Percentiles rank a stretch among this genome's conserved stretches.
Conservation (phyloP, 2,113 vertebrate species). For the Cairina moschata region DNA sequence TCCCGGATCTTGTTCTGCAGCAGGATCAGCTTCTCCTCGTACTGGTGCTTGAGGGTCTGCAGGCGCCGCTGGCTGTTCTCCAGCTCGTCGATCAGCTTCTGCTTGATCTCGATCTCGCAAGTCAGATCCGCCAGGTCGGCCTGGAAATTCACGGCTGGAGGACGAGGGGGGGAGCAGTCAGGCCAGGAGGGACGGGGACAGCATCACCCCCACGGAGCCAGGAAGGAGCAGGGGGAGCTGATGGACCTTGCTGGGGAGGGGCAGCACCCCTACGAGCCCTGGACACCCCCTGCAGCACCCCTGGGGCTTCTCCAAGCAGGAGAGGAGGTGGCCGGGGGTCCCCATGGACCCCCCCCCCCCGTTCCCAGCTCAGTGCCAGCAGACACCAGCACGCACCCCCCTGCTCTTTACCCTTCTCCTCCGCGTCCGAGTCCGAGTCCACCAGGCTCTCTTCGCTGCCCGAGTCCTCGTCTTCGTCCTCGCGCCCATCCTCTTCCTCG, state of each 20-base stretch:
- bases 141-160: slow-evolving; percentile 87
- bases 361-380: background rate
- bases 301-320: background rate
- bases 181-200: background rate
- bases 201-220: background rate
- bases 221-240: background rate
- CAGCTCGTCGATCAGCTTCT: slow-evolving; percentile 96
- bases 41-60: slow-evolving; percentile 94
- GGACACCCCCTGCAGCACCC: background rate
- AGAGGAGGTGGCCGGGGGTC: accelerated
- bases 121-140: slow-evolving; percentile 93
- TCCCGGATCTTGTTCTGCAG: slow-evolving; percentile 98
- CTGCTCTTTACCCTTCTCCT: slow-evolving; percentile 87
- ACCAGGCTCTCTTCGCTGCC: slow-evolving; percentile 95
- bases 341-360: background rate
- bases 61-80: slow-evolving; percentile 96
- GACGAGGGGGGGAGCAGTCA: background rate
- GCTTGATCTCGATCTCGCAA: slow-evolving; percentile 98
- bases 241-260: background rate
- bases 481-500: slow-evolving; percentile 89
- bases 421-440: slow-evolving; percentile 92
- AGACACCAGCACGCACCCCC: background rate
- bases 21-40: slow-evolving; percentile 95
- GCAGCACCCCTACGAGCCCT: background rate
- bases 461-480: slow-evolving; percentile 90